phyloP scores from a whole-genome alignment of 2,113 vertebrate genomes.

The Anarhynchus alexandrinus region DNA sequence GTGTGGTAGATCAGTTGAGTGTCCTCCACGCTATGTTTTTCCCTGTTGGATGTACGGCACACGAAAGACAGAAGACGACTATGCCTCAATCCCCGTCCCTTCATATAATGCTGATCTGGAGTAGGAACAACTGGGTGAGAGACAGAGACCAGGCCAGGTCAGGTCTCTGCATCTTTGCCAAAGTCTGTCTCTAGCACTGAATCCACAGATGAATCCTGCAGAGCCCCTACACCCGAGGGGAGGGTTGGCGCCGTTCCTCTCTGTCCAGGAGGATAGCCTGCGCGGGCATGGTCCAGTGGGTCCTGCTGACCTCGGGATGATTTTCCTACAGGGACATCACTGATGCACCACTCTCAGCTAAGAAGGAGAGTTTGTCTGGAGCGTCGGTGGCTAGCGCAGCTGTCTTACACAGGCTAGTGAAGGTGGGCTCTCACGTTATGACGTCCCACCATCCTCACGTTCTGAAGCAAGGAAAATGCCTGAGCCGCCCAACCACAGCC shows the following conservation, averaged over 20 bases:
- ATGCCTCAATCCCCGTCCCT: neutral
- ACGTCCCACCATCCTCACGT: too few species aligned
- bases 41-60: rapidly evolving
- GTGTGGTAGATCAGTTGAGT: neutral
- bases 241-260: rapidly evolving
- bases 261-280: neutral
- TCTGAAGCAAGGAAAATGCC: neutral
- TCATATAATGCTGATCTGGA: neutral
- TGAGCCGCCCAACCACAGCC: neutral
- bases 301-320: rapidly evolving
- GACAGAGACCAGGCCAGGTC: neutral
- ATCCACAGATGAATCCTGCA: neutral
- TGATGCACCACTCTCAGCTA: too few species aligned
- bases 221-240: rapidly evolving
- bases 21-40: neutral
- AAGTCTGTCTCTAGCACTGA: neutral
- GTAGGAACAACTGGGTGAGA: neutral
- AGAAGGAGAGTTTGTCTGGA: neutral
- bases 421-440: neutral
- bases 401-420: neutral
- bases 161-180: neutral
- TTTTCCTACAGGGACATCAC: neutral
- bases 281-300: rapidly evolving
- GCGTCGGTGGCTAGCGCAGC: rapidly evolving
- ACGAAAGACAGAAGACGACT: neutral